Evolutionary conservation across 2,888 invertebrate genomes (phyloP).

Genomic region (Rhagophthalmus giganteus): DNA sequence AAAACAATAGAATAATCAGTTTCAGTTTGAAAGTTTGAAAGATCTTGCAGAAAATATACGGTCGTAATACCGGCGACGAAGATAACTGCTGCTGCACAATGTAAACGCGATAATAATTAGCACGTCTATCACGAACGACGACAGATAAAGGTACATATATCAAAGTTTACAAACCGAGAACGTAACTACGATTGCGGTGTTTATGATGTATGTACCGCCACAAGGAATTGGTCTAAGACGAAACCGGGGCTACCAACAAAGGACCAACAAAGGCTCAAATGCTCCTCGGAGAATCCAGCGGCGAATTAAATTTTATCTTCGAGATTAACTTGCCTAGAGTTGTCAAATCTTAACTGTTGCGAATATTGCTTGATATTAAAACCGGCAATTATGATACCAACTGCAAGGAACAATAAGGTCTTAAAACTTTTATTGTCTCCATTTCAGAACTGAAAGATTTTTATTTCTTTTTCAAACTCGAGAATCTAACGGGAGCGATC

Average conservation of each 20-base stretch:
- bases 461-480: constrained; percentile 2
- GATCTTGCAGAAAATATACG: no score
- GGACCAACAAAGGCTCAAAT: constrained; percentile 38
- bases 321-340: constrained; percentile 38
- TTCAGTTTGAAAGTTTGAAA: background rate
- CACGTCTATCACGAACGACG: constrained; percentile 37
- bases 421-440: constrained; percentile 18
- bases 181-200: constrained; percentile 31
- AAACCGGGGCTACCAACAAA: constrained; percentile 33
- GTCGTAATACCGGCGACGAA: background rate
- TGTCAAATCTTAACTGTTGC: constrained; percentile 39
- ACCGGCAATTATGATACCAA: constrained; percentile 24
- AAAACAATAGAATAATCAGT: background rate
- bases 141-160: constrained; percentile 38
- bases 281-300: constrained; percentile 33
- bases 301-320: constrained; percentile 41
- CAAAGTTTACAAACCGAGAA: constrained; percentile 38
- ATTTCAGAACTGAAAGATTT: background rate
- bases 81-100: constrained; percentile 8
- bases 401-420: constrained; percentile 18
- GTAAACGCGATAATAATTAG: constrained; percentile 35
- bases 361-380: constrained; percentile 32
- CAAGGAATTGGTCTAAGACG: constrained; percentile 33
- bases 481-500: background rate
- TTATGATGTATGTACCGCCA: constrained; percentile 36